Evolutionary conservation across 2,888 invertebrate genomes (phyloP).

Genomic region (Smittia aterrima): DNA sequence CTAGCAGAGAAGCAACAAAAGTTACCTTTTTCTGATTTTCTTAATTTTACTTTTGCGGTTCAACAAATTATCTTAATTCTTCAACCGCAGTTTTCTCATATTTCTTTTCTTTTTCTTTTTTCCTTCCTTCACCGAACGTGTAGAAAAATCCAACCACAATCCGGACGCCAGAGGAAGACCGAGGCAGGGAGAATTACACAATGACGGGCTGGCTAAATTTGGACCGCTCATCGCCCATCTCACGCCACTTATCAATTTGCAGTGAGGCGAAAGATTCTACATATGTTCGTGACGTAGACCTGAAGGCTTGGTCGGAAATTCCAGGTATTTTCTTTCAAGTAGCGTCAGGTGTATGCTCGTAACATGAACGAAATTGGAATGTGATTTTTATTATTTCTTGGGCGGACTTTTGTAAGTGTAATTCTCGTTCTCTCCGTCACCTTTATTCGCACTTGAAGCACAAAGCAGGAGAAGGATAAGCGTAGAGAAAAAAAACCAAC

Average conservation of each 20-base stretch:
- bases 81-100: background rate
- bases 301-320: conserved; percentile 74
- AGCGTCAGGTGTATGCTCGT: no score
- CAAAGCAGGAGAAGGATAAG: background rate
- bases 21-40: conserved; percentile 30
- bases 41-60: conserved; percentile 32
- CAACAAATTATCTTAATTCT: conserved; percentile 12
- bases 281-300: conserved; percentile 74
- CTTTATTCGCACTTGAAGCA: background rate
- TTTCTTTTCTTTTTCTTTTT: conserved; percentile 35
- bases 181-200: conserved; percentile 77
- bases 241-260: conserved; percentile 75
- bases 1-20: background rate
- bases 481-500: conserved; percentile 1
- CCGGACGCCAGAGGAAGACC: conserved; percentile 85
- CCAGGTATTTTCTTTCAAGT: conserved; percentile 67
- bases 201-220: conserved; percentile 74
- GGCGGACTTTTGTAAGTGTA: background rate
- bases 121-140: conserved; percentile 21
- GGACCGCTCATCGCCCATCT: conserved; percentile 66
- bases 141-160: conserved; percentile 80
- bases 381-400: no score
- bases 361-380: no score
- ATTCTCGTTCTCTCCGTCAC: no score
- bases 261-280: conserved; percentile 73